Conservation (phyloP, 2,888 invertebrate genomes). For the Hypena proboscidalis region DNA sequence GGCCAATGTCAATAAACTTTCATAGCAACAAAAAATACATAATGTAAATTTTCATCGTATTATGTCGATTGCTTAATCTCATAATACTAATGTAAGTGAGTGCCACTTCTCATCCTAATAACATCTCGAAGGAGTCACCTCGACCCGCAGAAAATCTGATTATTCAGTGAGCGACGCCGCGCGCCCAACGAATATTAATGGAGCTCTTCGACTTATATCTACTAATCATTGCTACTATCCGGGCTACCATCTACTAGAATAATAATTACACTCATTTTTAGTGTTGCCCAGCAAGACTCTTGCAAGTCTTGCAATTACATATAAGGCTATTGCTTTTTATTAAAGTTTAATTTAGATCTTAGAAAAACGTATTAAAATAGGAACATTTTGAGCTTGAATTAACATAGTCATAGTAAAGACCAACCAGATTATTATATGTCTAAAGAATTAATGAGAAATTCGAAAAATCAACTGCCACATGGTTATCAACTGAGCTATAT, state of each 20-base stretch:
- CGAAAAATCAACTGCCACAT: too few relatives aligned
- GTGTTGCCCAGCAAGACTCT: not conserved
- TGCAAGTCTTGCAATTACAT: too few relatives aligned
- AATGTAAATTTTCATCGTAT: constrained; percentile 26
- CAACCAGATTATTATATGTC: too few relatives aligned
- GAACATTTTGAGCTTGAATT: too few relatives aligned
- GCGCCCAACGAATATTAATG: constrained; percentile 67
- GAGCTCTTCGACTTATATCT: constrained; percentile 53
- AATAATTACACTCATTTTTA: constrained; percentile 45
- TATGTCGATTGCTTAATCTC: constrained; percentile 35
- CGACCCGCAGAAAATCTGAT: constrained; percentile 66
- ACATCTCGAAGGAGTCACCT: constrained; percentile 55
- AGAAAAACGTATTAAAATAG: too few relatives aligned
- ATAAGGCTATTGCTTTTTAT: too few relatives aligned
- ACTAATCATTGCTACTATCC: constrained; percentile 61
- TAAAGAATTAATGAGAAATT: too few relatives aligned
- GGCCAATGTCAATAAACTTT: constrained; percentile 12
- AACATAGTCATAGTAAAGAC: too few relatives aligned
- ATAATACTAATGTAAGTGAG: constrained; percentile 41
- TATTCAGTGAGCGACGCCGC: constrained; percentile 62
- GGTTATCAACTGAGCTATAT: too few relatives aligned
- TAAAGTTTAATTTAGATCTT: too few relatives aligned
- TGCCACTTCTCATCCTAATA: constrained; percentile 46
- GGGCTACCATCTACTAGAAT: constrained; percentile 51
- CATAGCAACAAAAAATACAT: constrained; percentile 15